Evolutionary conservation across 2,888 invertebrate genomes (phyloP).

Genomic region (Metallyticus violacea): DNA sequence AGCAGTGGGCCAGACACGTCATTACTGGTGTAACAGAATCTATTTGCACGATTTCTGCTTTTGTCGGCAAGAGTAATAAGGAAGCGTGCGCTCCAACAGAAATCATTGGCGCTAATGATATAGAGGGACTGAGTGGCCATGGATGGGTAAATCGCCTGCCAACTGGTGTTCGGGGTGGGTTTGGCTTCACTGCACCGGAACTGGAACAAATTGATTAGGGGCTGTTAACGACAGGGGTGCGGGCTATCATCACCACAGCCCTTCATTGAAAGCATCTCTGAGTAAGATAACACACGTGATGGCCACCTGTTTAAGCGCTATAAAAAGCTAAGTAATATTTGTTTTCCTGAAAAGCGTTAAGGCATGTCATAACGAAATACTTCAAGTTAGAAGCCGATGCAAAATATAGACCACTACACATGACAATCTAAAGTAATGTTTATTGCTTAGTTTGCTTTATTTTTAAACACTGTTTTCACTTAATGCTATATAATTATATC

Average conservation of each 20-base stretch:
- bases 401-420: too few relatives aligned
- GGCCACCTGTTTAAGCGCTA: neutral
- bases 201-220: neutral
- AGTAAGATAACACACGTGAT: neutral
- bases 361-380: too few relatives aligned
- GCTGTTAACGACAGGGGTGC: neutral
- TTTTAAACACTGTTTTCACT: too few relatives aligned
- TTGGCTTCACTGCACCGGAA: neutral
- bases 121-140: too few relatives aligned
- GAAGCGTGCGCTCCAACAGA: neutral
- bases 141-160: neutral
- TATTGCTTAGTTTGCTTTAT: too few relatives aligned
- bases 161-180: neutral
- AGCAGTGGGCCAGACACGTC: neutral
- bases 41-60: neutral
- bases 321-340: too few relatives aligned
- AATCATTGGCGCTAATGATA: neutral
- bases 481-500: too few relatives aligned
- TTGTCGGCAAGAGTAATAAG: neutral
- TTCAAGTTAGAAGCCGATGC: too few relatives aligned
- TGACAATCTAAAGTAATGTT: too few relatives aligned
- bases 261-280: neutral
- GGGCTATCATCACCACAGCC: neutral
- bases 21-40: neutral
- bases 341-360: too few relatives aligned